phyloP scores from a whole-genome alignment of 2,797 vertebrate genomes.

The Microctenopoma lineatum region DNA sequence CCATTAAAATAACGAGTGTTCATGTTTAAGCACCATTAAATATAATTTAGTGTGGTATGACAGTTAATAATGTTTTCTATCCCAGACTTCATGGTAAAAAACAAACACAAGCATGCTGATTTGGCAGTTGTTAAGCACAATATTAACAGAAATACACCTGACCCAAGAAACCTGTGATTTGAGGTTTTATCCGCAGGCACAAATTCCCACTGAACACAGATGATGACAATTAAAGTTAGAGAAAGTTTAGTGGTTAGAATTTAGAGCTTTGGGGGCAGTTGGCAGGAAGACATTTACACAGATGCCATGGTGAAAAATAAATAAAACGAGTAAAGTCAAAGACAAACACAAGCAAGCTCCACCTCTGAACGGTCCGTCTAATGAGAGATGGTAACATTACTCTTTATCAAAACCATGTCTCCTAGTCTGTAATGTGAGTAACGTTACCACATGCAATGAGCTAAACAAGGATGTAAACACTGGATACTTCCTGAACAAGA shows the following conservation, averaged over 20 bases:
- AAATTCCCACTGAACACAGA: slow-evolving; percentile 28
- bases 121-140: not conserved
- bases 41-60: not conserved
- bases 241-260: not conserved
- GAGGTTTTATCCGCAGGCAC: not conserved
- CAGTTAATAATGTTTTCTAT: not conserved
- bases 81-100: not conserved
- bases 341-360: not conserved
- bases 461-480: not conserved
- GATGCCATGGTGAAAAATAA: not conserved
- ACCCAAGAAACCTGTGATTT: not conserved
- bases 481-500: not conserved
- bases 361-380: no score
- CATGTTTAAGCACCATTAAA: not conserved
- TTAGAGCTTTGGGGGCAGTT: not conserved
- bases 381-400: not conserved
- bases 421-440: no score
- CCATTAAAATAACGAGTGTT: not conserved
- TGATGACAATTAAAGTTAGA: slow-evolving; percentile 33
- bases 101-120: not conserved
- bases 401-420: no score
- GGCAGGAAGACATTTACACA: not conserved
- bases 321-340: not conserved
- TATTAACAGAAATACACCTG: not conserved
- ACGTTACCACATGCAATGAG: no score